Percentiles rank a stretch among this genome's conserved stretches.
These are phyloP conservation scores for Chrysolina americana DNA, from an alignment of 2,888 invertebrate species.

Conservation along the genomic window DNA sequence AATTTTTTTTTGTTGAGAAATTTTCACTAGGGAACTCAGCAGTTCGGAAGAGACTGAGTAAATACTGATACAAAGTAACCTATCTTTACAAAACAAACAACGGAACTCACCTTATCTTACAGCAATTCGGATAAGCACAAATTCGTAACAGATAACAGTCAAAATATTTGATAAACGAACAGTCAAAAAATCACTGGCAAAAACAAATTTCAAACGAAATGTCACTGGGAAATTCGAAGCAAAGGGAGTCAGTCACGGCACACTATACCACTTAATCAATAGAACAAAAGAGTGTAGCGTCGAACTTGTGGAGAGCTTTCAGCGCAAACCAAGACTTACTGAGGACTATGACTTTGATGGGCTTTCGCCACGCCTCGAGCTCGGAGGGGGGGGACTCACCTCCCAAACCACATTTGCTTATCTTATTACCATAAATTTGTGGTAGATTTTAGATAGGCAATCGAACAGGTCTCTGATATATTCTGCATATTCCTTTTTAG, in stretches of 20 bases:
- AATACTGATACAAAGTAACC: no score
- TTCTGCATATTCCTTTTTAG: conserved; percentile 59
- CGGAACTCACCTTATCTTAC: background rate
- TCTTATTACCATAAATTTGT: conserved; percentile 67
- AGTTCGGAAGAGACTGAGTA: no score
- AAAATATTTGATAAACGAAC: background rate
- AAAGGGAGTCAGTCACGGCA: conserved; percentile 35
- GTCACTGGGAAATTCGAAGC: conserved; percentile 13
- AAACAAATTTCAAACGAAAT: background rate
- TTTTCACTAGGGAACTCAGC: no score
- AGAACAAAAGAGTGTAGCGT: conserved; percentile 39
- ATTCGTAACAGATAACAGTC: background rate
- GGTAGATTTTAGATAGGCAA: conserved; percentile 61
- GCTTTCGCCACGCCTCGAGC: conserved; percentile 58
- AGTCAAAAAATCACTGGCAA: conserved; percentile 5
- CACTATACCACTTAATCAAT: conserved; percentile 33
- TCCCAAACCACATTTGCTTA: conserved; percentile 64
- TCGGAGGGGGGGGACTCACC: conserved; percentile 56
- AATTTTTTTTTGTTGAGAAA: no score
- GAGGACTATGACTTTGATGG: conserved; percentile 59
- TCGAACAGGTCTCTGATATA: conserved; percentile 61
- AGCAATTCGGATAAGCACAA: background rate
- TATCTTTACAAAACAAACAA: background rate
- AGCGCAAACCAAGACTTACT: conserved; percentile 54
- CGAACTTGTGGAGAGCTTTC: conserved; percentile 49